Conservation (phyloP, 2,888 invertebrate genomes). For the Drosophila imparisetae region DNA sequence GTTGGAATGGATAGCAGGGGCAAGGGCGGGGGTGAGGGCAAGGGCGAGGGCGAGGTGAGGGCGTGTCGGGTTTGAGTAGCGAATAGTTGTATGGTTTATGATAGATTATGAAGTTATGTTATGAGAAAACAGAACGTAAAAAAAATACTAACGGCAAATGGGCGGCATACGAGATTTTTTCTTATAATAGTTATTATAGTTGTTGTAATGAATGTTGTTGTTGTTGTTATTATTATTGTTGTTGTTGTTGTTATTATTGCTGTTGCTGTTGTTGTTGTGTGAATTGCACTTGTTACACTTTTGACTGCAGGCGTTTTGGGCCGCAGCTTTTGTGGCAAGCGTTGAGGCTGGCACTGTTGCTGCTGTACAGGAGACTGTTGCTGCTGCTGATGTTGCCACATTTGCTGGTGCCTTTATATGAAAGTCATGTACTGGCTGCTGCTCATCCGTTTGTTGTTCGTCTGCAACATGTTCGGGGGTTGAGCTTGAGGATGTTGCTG, state of each 20-base stretch:
- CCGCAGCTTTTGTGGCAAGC: constrained; percentile 14
- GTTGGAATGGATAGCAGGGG: background rate
- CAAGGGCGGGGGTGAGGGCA: background rate
- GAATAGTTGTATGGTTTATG: constrained; percentile 28
- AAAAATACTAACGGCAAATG: constrained; percentile 85
- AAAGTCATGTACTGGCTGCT: constrained; percentile 2
- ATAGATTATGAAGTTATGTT: constrained; percentile 36
- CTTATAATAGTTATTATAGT: constrained; percentile 84
- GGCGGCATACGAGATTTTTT: constrained; percentile 85
- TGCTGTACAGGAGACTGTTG: constrained; percentile 36
- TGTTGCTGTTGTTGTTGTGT: constrained; percentile 76
- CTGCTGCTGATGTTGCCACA: constrained; percentile 25
- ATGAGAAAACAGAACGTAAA: constrained; percentile 46
- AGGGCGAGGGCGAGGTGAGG: background rate
- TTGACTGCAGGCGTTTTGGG: constrained; percentile 58
- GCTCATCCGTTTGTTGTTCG: constrained; percentile 17
- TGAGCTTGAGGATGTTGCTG: constrained; percentile 34
- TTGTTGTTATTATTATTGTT: constrained; percentile 66
- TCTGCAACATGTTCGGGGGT: constrained; percentile 31
- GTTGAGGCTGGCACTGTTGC: constrained; percentile 31
- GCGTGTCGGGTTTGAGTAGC: constrained; percentile 6
- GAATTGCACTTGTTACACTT: constrained; percentile 83
- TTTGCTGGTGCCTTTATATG: constrained; percentile 4
- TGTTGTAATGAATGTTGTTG: constrained; percentile 83
- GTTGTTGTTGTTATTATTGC: constrained; percentile 47